Conservation (phyloP, 1,140 invertebrate species). For the Drosophila pectinifera region DNA sequence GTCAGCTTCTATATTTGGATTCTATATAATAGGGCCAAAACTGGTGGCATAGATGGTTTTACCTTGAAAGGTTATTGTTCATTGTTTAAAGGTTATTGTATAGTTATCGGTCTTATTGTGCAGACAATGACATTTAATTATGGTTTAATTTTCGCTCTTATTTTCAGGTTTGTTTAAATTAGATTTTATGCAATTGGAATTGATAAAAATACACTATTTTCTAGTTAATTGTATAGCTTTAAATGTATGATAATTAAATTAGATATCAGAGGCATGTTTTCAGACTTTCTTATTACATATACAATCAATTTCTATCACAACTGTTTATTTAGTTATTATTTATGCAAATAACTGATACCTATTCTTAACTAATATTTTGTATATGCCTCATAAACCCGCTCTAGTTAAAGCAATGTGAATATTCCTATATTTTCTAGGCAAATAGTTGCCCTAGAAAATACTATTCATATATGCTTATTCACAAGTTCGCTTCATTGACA, state of each 20-base stretch:
- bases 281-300: too few species aligned
- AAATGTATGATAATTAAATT: neutral
- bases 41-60: neutral
- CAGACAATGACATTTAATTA: neutral
- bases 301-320: too few species aligned
- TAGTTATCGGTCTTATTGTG: neutral
- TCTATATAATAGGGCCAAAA: neutral
- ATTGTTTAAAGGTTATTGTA: too few species aligned
- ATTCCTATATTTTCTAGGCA: neutral
- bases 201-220: too few species aligned
- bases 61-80: too few species aligned
- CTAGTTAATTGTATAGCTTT: too few species aligned
- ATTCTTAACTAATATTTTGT: neutral
- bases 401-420: neutral
- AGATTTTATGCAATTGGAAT: too few species aligned
- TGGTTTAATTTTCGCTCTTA: too few species aligned
- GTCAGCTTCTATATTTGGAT: neutral
- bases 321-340: too few species aligned
- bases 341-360: neutral
- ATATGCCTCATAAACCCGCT: too few species aligned
- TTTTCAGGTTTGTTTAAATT: too few species aligned
- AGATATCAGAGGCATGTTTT: neutral
- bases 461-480: neutral
- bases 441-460: neutral
- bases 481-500: neutral